Evolutionary conservation across 2,888 invertebrate species (phyloP).

Genomic region (Eupeodes latifasciatus): DNA sequence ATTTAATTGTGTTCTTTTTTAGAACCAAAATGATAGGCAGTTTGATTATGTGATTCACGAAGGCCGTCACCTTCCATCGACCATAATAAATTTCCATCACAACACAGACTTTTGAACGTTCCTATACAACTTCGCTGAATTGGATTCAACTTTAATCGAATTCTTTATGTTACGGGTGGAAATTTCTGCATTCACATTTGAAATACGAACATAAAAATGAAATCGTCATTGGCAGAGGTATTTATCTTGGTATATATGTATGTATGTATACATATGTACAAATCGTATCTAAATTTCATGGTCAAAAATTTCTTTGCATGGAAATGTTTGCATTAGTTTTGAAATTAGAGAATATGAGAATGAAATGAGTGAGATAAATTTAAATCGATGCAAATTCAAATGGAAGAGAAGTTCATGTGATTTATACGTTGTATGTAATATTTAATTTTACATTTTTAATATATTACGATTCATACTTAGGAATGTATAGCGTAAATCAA

Average conservation of each 20-base stretch:
- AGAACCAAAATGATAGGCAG: slow-evolving; percentile 39
- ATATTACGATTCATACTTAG: too few species aligned
- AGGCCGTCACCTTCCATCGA: slow-evolving; percentile 56
- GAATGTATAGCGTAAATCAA: too few species aligned
- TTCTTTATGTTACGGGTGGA: neutral
- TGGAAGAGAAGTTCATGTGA: too few species aligned
- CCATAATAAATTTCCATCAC: slow-evolving; percentile 19
- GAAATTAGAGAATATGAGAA: neutral
- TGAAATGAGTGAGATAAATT: neutral
- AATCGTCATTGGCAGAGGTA: neutral
- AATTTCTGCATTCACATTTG: slow-evolving; percentile 15
- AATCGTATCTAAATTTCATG: neutral
- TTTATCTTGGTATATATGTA: too few species aligned
- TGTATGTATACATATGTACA: too few species aligned
- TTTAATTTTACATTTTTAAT: too few species aligned
- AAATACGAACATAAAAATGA: neutral
- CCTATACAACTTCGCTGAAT: neutral
- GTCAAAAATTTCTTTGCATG: slow-evolving; percentile 13
- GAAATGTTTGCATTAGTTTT: neutral
- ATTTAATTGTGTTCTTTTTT: slow-evolving; percentile 46
- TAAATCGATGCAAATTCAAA: neutral
- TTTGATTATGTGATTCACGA: slow-evolving; percentile 37
- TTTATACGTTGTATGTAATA: too few species aligned
- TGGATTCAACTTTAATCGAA: neutral
- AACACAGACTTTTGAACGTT: neutral